A percentile compares a stretch with the other conserved stretches of the same genome.
phyloP scores from a whole-genome alignment of 2,888 invertebrate genomes.

The Digitonthophagus gazella region DNA sequence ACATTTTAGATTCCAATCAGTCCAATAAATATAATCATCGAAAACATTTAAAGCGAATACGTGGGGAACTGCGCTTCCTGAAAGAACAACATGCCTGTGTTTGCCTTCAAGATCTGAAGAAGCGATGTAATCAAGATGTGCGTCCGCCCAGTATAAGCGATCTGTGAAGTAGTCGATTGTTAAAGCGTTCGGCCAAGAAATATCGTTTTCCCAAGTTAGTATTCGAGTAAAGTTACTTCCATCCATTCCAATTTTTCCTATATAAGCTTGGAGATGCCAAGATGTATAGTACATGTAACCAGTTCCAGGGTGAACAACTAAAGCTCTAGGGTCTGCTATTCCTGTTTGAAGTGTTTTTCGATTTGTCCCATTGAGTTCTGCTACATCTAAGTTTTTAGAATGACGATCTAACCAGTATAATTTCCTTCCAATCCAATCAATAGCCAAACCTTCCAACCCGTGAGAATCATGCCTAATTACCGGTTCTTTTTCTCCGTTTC shows the following conservation, averaged over 20 bases:
- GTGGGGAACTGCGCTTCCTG: slow-evolving; percentile 84
- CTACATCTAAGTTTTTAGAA: slow-evolving; percentile 91
- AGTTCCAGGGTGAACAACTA: slow-evolving; percentile 91
- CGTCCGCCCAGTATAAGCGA: slow-evolving; percentile 95
- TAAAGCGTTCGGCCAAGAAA: slow-evolving; percentile 98
- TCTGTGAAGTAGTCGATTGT: slow-evolving; percentile 96
- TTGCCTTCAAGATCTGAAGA: slow-evolving; percentile 90
- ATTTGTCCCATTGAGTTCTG: slow-evolving; percentile 89
- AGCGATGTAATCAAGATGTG: slow-evolving; percentile 96
- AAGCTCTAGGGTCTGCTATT: slow-evolving; percentile 90
- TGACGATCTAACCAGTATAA: slow-evolving; percentile 97
- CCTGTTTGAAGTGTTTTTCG: slow-evolving; percentile 86
- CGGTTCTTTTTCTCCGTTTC: slow-evolving; percentile 69
- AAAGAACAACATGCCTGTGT: slow-evolving; percentile 78
- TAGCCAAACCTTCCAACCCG: slow-evolving; percentile 94
- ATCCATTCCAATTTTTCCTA: slow-evolving; percentile 96
- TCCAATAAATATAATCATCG: slow-evolving; percentile 93
- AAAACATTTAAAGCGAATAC: slow-evolving; percentile 93
- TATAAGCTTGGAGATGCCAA: slow-evolving; percentile 94
- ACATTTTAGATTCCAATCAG: slow-evolving; percentile 96
- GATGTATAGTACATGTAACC: slow-evolving; percentile 94
- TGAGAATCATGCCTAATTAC: slow-evolving; percentile 91
- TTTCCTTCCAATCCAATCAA: slow-evolving; percentile 96
- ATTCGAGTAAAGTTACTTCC: slow-evolving; percentile 88
- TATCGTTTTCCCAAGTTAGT: slow-evolving; percentile 87